Conservation (phyloP, 2,113 vertebrate genomes). For the Brienomyrus brachyistius region DNA sequence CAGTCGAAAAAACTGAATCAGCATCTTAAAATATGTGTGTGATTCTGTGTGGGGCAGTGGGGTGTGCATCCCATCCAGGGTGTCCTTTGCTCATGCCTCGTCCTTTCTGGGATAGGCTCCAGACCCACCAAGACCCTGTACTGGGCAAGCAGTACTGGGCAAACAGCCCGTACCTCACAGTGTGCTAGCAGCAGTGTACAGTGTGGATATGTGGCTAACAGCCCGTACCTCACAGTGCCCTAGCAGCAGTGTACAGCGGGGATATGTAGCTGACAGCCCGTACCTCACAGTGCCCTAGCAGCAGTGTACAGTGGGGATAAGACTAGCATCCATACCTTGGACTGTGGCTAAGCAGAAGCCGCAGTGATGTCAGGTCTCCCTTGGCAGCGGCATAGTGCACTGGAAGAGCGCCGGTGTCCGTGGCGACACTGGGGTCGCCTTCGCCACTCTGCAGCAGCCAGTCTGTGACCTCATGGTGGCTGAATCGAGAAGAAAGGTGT, state of each 20-base stretch:
- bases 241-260: neutral
- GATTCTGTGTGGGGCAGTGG: neutral
- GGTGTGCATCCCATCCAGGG: neutral
- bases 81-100: neutral
- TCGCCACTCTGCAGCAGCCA: constrained; percentile 82
- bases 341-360: constrained; percentile 75
- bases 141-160: neutral
- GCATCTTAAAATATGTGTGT: neutral
- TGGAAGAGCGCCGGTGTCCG: constrained; percentile 81
- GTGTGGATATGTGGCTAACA: neutral
- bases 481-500: constrained; percentile 91
- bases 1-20: neutral
- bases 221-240: neutral
- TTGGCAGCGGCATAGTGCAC: constrained; percentile 95
- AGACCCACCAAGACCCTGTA: neutral
- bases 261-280: neutral
- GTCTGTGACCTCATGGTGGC: constrained; percentile 82
- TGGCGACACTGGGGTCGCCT: constrained; percentile 70
- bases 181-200: neutral
- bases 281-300: neutral
- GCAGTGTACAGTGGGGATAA: neutral
- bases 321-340: constrained; percentile 37
- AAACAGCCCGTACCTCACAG: neutral
- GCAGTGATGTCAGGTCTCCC: constrained; percentile 85
- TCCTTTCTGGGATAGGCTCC: neutral